phyloP scores from a whole-genome alignment of 1,140 invertebrate species.

The Lepidotrigona ventralis region DNA sequence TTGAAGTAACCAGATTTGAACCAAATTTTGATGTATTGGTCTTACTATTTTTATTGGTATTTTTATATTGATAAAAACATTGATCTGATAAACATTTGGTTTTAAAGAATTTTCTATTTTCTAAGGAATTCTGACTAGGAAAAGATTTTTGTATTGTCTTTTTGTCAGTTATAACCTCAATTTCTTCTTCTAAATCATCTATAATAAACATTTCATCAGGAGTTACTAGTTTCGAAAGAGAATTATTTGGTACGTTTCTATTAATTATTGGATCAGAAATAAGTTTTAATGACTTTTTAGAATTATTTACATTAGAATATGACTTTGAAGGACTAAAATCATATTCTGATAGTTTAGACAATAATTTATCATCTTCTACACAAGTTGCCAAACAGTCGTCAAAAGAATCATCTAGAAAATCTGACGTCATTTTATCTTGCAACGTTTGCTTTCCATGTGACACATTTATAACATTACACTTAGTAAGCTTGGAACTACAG shows the following conservation, averaged over 20 bases:
- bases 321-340: conserved; percentile 23
- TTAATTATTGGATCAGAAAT: background rate
- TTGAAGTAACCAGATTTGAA: conserved; percentile 9
- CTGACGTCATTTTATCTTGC: conserved; percentile 4
- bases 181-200: conserved; percentile 13
- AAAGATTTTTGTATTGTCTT: background rate
- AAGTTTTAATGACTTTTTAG: background rate
- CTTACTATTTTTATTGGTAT: conserved; percentile 10
- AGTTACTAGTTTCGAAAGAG: background rate
- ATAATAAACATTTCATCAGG: background rate
- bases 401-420: conserved; percentile 69
- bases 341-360: conserved; percentile 42
- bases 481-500: conserved; percentile 15
- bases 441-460: background rate
- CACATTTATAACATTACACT: conserved; percentile 20
- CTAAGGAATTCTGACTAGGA: background rate
- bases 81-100: conserved; percentile 68
- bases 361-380: conserved; percentile 57
- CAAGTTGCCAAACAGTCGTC: conserved; percentile 67
- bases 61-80: conserved; percentile 38
- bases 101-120: conserved; percentile 70
- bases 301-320: background rate
- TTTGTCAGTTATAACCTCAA: no score
- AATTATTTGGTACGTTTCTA: background rate
- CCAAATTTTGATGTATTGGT: conserved; percentile 12